These are phyloP conservation scores for Opisthograptis luteolata DNA, from an alignment of 2,888 invertebrate genomes.

Conservation along the genomic window DNA sequence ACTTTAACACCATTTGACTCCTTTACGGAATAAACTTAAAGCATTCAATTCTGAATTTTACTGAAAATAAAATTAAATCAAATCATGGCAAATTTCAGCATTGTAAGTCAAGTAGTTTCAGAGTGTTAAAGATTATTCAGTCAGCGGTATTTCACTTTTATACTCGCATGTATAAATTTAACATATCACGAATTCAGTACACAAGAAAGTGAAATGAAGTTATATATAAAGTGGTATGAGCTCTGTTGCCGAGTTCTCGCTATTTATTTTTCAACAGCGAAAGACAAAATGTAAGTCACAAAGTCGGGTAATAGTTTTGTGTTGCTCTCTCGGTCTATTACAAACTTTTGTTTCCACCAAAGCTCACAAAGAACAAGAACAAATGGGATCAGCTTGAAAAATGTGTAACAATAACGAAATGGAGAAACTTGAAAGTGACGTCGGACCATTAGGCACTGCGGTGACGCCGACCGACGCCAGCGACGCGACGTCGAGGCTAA, in stretches of 20 bases:
- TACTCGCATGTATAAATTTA: no score
- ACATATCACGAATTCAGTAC: no score
- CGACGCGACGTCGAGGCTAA: conserved; percentile 45
- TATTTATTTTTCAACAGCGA: conserved; percentile 33
- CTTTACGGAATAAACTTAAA: no score
- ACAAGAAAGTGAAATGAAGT: no score
- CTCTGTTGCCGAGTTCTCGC: conserved; percentile 3
- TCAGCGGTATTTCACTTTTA: no score
- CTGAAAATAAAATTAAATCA: no score
- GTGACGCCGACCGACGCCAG: conserved; percentile 37
- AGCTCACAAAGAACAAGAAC: conserved; percentile 57
- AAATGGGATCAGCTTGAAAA: conserved; percentile 71
- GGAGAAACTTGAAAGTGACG: conserved; percentile 69
- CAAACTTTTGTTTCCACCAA: conserved; percentile 52
- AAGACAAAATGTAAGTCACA: conserved; percentile 38
- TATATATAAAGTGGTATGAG: background rate
- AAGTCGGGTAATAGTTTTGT: conserved; percentile 45
- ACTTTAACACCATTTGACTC: no score
- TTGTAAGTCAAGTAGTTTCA: no score
- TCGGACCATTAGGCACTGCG: conserved; percentile 60
- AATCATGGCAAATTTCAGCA: no score
- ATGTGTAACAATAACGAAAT: conserved; percentile 71
- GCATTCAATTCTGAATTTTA: no score
- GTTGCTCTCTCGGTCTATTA: conserved; percentile 54
- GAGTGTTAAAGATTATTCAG: no score